Percentiles rank a stretch among this genome's conserved stretches.
Evolutionary conservation across 1,140 invertebrate genomes (phyloP).

Genomic region (Meloidogyne floridensis): DNA sequence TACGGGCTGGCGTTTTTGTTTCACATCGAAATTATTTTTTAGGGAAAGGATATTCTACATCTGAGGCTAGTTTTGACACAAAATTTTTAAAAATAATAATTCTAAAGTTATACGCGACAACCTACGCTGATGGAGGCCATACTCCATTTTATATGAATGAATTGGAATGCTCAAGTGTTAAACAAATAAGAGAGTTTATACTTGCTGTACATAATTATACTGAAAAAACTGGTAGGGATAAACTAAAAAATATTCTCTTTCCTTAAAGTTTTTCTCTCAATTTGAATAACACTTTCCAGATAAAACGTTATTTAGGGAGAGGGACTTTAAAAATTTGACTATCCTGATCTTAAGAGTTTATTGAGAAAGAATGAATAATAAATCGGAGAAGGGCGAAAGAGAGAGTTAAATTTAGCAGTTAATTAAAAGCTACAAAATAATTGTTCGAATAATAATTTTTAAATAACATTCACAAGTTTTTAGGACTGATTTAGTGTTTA

Average conservation of each 20-base stretch:
- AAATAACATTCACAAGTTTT: too few species aligned
- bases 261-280: too few species aligned
- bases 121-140: background rate
- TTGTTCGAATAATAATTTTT: too few species aligned
- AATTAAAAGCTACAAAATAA: too few species aligned
- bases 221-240: background rate
- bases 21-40: slow-evolving; percentile 24
- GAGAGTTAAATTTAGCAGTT: too few species aligned
- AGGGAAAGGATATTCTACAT: background rate
- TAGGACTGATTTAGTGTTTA: too few species aligned
- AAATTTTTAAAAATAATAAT: background rate
- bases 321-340: too few species aligned
- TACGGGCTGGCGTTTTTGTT: slow-evolving; percentile 7
- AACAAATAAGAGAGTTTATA: background rate
- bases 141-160: slow-evolving; percentile 4
- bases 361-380: too few species aligned
- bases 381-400: too few species aligned
- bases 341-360: too few species aligned
- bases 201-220: background rate
- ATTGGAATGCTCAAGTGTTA: background rate
- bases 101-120: background rate
- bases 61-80: background rate
- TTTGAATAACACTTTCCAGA: too few species aligned
- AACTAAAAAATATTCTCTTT: background rate
- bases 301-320: too few species aligned